Evolutionary conservation across 1,140 invertebrate species (phyloP).

Genomic region (Cydia pomonella): DNA sequence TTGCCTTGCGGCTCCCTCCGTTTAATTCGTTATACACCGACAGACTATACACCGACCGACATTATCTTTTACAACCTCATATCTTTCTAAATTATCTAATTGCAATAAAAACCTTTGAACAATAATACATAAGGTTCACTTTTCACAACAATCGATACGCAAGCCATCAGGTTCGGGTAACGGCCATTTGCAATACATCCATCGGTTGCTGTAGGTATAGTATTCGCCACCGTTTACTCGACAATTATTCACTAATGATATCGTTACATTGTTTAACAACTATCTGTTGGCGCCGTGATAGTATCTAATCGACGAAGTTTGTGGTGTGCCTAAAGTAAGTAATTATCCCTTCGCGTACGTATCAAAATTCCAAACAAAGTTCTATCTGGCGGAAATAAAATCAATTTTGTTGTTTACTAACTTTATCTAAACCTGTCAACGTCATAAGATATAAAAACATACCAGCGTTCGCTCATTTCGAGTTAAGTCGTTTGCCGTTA

Average conservation of each 20-base stretch:
- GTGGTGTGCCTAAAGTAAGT: neutral
- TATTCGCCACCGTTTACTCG: conserved; percentile 11
- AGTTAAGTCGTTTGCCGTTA: too few relatives aligned
- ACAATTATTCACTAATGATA: conserved; percentile 39
- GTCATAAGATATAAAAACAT: neutral
- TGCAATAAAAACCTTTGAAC: neutral
- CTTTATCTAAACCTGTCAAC: neutral
- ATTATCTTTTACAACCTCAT: neutral
- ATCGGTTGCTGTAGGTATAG: conserved; percentile 14
- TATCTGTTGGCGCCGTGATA: conserved; percentile 27
- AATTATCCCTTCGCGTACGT: neutral
- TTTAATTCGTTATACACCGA: conserved; percentile 37
- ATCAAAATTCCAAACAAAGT: neutral
- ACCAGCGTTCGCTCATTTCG: neutral
- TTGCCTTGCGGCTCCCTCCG: conserved; percentile 45
- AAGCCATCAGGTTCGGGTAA: neutral
- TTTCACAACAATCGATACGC: neutral
- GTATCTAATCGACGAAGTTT: conserved; percentile 23
- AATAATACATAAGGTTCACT: neutral
- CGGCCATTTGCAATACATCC: conserved; percentile 17
- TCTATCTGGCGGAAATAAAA: too few relatives aligned
- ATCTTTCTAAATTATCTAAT: neutral
- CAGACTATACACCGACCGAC: too few relatives aligned
- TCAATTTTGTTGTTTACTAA: neutral
- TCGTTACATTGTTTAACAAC: conserved; percentile 31